Base-by-base conservation (phyloP, 2,888 invertebrate genomes). In the Aleiodes leptofemur region DNA sequence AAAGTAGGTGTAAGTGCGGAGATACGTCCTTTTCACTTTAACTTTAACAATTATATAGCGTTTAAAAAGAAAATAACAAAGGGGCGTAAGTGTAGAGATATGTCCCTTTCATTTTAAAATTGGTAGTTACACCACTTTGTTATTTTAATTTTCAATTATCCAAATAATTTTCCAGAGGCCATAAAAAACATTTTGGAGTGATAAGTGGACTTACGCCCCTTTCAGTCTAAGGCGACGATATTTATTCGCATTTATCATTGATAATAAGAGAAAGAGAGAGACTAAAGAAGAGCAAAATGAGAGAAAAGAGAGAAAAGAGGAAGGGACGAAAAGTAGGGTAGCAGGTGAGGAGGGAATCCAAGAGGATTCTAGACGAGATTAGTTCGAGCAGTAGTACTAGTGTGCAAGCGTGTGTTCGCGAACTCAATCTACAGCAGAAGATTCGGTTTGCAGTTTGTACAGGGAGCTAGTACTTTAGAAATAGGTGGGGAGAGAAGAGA, bases 381-480 rank as follows among this genome's bases (percentile, higher is more conserved):
- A 85, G 82, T 84, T 83, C 77, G 77, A 81, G 81, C 78, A 79
- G 81, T 80, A 71, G 70, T 38, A 8, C 38, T 38, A 38, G 64
- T 55, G 70, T 64, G 70, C 68, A 43, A 64, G 82, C 81, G 83
- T 82, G 81, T 83, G 83, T 83, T 82, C 79, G 80, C 79, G 82
- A 85, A 85, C 84, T 85, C 83, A 83, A 85, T 85, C 84, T 84
- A 80, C 80, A 76, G 34, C 77, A 76, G 81, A 81, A 84, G 82
- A 83, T 84, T 84, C 81, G 83, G 81, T 83, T 82, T 82, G 83
- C 79, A 82, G 81, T 82, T 84, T 78, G 83, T 72, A 70, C 77
- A 78, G 16, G 16, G 55, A 64, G 72, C 34, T 7, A 16, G 53
- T 23, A 38, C 56, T 64, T 68, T 72, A 59, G 69, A 69, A 23